phyloP scores from a whole-genome alignment of 2,113 vertebrate genomes.

The Cavia porcellus region DNA sequence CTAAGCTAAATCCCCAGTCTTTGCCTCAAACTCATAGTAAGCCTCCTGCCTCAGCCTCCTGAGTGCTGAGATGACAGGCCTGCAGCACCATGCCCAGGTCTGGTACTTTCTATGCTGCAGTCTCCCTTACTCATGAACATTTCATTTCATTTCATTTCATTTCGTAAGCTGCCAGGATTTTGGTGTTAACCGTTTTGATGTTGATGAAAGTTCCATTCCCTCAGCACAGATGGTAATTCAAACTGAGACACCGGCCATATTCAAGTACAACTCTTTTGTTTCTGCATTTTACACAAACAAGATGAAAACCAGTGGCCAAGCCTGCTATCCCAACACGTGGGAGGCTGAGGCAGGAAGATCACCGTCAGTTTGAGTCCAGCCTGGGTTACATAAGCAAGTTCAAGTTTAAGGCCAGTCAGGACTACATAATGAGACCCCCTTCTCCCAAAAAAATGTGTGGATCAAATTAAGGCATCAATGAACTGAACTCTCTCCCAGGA shows the following conservation, averaged over 20 bases:
- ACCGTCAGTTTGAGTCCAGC: neutral
- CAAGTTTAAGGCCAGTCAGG: no score
- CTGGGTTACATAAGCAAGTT: neutral
- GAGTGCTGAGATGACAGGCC: neutral
- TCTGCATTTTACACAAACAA: constrained; percentile 58
- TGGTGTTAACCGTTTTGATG: neutral
- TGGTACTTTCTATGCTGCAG: neutral
- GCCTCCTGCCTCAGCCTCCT: neutral
- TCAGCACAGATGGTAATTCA: neutral
- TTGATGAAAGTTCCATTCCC: neutral
- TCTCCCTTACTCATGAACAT: neutral
- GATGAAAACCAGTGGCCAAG: constrained; percentile 9
- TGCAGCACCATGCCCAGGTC: neutral
- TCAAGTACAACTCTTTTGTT: neutral
- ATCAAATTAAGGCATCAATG: constrained; percentile 6
- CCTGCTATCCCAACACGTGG: neutral
- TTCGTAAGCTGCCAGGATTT: neutral
- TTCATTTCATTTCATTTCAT: no score
- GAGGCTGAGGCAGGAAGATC: neutral
- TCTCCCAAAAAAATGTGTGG: neutral
- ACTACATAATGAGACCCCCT: neutral
- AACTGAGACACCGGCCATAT: neutral
- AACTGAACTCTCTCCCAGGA: neutral
- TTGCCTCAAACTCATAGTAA: neutral
- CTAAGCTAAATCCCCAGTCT: neutral